These are phyloP conservation scores for Pasiphila rectangulata DNA, from an alignment of 2,888 invertebrate genomes.

Conservation along the genomic window DNA sequence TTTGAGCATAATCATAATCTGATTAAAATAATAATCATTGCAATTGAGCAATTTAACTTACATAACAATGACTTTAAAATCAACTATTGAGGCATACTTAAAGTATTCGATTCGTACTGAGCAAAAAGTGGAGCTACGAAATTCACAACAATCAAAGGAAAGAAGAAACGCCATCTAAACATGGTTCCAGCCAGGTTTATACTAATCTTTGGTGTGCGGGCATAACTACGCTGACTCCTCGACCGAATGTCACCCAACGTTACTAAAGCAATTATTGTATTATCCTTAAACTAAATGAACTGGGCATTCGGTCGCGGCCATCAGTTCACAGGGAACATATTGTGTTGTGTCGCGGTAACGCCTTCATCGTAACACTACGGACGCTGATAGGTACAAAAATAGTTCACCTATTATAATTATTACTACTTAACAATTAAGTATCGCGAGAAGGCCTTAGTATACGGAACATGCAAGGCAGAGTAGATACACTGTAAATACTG, in stretches of 20 bases:
- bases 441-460: constrained; percentile 61
- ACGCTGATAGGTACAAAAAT: constrained; percentile 79
- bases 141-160: constrained; percentile 42
- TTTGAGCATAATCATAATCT: constrained; percentile 71
- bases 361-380: constrained; percentile 68
- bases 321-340: constrained; percentile 56
- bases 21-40: constrained; percentile 61
- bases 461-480: constrained; percentile 23
- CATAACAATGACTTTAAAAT: constrained; percentile 53
- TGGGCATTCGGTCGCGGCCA: constrained; percentile 49
- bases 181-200: constrained; percentile 60
- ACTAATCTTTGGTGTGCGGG: constrained; percentile 79
- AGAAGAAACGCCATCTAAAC: constrained; percentile 49
- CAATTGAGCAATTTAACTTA: constrained; percentile 70
- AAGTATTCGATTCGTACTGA: constrained; percentile 54
- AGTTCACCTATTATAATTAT: constrained; percentile 80
- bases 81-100: constrained; percentile 58
- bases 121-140: constrained; percentile 50
- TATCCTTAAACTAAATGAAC: constrained; percentile 29
- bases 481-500: constrained; percentile 37
- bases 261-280: constrained; percentile 38
- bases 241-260: constrained; percentile 45
- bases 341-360: constrained; percentile 67
- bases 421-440: constrained; percentile 79
- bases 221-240: constrained; percentile 57